Conservation (phyloP, 2,113 vertebrate species). For the Pseudorhombus dupliciocellatus region DNA sequence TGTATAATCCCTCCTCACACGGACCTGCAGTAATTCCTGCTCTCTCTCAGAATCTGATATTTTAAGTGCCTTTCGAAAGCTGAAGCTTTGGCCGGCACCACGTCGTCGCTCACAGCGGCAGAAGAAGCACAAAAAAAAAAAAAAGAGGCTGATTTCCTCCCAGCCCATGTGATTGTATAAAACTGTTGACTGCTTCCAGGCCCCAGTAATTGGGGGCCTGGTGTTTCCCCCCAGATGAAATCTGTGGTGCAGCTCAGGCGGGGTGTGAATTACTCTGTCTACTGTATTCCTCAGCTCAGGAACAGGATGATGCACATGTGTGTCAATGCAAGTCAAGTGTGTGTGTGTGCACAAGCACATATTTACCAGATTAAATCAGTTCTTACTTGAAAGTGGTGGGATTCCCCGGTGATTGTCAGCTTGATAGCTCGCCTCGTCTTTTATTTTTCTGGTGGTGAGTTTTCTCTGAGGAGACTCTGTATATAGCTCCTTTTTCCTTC, state of each 20-base stretch:
- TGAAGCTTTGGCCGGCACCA: slow-evolving; percentile 25
- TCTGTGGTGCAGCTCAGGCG: slow-evolving; percentile 54
- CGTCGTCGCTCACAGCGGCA: slow-evolving; percentile 35
- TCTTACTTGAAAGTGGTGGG: slow-evolving; percentile 67
- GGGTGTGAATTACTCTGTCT: slow-evolving; percentile 58
- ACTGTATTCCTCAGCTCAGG: slow-evolving; percentile 22
- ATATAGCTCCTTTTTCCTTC: slow-evolving; percentile 18
- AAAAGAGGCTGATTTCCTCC: slow-evolving; percentile 64
- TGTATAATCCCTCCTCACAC: slow-evolving; percentile 49
- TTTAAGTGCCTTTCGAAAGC: slow-evolving; percentile 68
- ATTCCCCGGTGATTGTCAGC: slow-evolving; percentile 63
- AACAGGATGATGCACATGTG: slow-evolving; percentile 9
- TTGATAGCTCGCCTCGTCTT: slow-evolving; percentile 54
- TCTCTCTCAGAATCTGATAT: slow-evolving; percentile 60
- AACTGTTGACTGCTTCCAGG: slow-evolving; percentile 65
- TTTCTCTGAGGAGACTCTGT: slow-evolving; percentile 49
- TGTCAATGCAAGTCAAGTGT: slow-evolving; percentile 25
- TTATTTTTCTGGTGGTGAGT: slow-evolving; percentile 52
- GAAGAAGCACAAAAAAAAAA: slow-evolving; percentile 34
- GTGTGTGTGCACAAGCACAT: slow-evolving; percentile 47
- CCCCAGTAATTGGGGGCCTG: slow-evolving; percentile 66
- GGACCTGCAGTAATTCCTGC: slow-evolving; percentile 57
- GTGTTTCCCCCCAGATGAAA: slow-evolving; percentile 70
- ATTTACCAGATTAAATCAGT: slow-evolving; percentile 42
- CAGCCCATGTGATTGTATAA: slow-evolving; percentile 65